Evolutionary conservation across 2,888 invertebrate genomes (phyloP).

Genomic region (Hydraecia micacea): DNA sequence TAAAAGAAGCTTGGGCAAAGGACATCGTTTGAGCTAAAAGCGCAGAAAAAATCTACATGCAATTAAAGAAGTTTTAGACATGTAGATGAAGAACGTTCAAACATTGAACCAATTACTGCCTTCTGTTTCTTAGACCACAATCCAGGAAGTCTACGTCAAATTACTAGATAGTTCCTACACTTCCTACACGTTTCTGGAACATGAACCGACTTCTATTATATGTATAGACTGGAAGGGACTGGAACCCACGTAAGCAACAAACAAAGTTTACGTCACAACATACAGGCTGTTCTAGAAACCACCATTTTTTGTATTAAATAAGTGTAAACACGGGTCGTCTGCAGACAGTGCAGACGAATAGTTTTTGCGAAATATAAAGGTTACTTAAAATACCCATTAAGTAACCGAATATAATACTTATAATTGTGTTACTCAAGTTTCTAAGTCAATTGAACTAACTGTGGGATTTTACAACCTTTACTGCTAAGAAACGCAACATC

Average conservation of each 20-base stretch:
- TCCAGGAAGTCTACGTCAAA: background rate
- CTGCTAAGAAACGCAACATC: too few species aligned
- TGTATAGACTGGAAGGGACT: slow-evolving; percentile 1
- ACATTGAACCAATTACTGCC: background rate
- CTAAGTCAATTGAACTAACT: too few species aligned
- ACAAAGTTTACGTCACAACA: slow-evolving; percentile 34
- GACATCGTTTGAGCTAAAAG: background rate
- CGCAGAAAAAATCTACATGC: background rate
- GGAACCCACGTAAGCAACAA: slow-evolving; percentile 7
- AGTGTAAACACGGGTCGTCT: background rate
- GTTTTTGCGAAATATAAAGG: too few species aligned
- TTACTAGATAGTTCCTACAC: slow-evolving; percentile 24
- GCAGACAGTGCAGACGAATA: too few species aligned
- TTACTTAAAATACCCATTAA: too few species aligned
- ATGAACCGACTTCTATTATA: background rate
- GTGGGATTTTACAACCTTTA: too few species aligned
- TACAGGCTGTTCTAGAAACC: slow-evolving; percentile 17
- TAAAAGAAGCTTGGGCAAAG: background rate
- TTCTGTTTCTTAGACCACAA: background rate
- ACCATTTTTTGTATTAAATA: background rate
- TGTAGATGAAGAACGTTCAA: background rate
- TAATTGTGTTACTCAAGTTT: too few species aligned
- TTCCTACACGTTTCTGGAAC: background rate
- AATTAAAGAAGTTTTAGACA: background rate
- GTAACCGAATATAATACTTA: too few species aligned